Conservation (phyloP, 2,113 vertebrate genomes). For the Pampusana beccarii region DNA sequence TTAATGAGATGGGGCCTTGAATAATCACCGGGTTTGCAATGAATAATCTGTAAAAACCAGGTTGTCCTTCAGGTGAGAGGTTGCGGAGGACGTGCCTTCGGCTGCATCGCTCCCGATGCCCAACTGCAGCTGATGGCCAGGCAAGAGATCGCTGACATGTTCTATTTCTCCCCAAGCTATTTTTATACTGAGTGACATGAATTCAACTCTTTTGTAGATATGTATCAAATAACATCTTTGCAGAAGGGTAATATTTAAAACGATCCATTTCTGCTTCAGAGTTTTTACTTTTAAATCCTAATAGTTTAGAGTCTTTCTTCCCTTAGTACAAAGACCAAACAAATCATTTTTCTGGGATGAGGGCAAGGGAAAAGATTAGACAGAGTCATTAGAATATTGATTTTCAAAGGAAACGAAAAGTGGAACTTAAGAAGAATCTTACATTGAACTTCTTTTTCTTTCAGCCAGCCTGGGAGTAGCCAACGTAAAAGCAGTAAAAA, state of each 20-base stretch:
- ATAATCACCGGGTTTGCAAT: background rate
- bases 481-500: background rate
- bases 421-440: background rate
- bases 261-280: background rate
- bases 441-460: background rate
- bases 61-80: background rate
- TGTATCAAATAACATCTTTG: background rate
- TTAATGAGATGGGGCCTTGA: background rate
- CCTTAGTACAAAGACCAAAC: fast-evolving
- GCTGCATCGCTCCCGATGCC: background rate
- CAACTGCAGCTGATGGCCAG: background rate
- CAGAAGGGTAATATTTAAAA: background rate
- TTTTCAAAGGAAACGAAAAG: background rate
- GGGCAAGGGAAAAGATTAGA: background rate
- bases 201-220: background rate
- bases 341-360: background rate
- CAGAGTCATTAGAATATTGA: background rate
- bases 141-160: fast-evolving
- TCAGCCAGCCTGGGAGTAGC: background rate
- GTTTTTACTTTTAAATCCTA: background rate
- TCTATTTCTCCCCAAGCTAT: background rate
- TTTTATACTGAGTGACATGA: background rate
- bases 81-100: background rate
- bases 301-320: background rate
- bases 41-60: too few relatives aligned